A percentile compares a stretch with the other conserved stretches of the same genome.
These are phyloP conservation scores for Lissonota sp. DNA, from an alignment of 2,888 invertebrate genomes.

Conservation along the genomic window DNA sequence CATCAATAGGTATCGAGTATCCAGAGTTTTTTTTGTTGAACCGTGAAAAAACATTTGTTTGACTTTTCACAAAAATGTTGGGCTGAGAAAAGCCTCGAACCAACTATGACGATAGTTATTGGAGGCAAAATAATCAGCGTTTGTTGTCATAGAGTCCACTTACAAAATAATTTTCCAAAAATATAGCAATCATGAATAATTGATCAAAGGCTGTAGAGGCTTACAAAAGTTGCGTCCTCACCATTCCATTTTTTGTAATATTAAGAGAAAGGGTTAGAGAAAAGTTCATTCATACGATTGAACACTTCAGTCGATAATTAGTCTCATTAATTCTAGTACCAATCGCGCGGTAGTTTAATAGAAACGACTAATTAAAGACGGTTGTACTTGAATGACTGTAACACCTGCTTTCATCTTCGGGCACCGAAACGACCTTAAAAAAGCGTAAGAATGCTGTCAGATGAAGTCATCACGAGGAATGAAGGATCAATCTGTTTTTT, in stretches of 20 bases:
- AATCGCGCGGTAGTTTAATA: conserved; percentile 40
- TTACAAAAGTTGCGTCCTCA: too few species aligned
- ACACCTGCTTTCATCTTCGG: conserved; percentile 26
- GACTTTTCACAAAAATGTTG: conserved; percentile 12
- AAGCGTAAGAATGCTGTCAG: conserved; percentile 4
- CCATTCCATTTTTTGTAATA: too few species aligned
- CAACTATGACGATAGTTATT: too few species aligned
- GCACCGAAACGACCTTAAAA: conserved; percentile 1
- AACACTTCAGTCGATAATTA: conserved; percentile 52
- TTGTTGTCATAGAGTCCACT: too few species aligned
- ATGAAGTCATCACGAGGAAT: conserved; percentile 34
- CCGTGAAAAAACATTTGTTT: conserved; percentile 44
- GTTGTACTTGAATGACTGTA: conserved; percentile 21
- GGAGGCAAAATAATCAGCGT: too few species aligned
- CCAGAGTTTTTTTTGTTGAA: not conserved
- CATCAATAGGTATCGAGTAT: not conserved
- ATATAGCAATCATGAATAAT: too few species aligned
- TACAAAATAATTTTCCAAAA: too few species aligned
- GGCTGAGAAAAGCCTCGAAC: not conserved
- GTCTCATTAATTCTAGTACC: conserved; percentile 59
- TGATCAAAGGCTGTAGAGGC: too few species aligned
- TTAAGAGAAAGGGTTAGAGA: too few species aligned
- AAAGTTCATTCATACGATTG: not conserved
- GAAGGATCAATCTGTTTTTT: not conserved
- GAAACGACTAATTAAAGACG: conserved; percentile 62